A percentile compares a stretch with the other conserved stretches of the same genome.
Conservation (phyloP, 2,797 vertebrate species). For the Hipposideros larvatus region DNA sequence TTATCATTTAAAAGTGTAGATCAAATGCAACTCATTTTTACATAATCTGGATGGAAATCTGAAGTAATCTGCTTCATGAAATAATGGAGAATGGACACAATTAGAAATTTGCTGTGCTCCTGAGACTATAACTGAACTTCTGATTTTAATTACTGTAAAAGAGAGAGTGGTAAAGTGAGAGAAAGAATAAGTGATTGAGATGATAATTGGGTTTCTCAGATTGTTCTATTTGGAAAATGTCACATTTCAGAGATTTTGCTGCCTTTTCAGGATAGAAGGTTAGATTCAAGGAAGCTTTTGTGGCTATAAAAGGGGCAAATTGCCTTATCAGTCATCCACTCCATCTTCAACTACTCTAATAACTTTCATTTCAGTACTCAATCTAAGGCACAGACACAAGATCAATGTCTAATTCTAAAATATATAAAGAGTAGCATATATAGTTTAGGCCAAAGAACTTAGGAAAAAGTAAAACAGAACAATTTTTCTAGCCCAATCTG, state of each 20-base stretch:
- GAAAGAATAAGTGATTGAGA: background rate
- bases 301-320: constrained; percentile 34
- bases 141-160: constrained; percentile 18
- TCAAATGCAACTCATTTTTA: constrained; percentile 44
- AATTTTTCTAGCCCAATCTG: background rate
- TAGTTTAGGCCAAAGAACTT: background rate
- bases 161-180: background rate
- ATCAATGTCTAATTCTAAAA: background rate
- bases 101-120: background rate
- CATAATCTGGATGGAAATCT: background rate
- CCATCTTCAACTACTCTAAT: background rate
- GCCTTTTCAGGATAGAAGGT: constrained; percentile 13
- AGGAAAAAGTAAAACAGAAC: background rate
- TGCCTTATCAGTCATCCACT: constrained; percentile 42
- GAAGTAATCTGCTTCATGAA: constrained; percentile 43
- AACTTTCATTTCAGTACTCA: constrained; percentile 26
- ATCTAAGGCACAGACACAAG: constrained; percentile 10
- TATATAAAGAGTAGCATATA: background rate
- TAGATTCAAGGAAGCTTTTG: constrained; percentile 30
- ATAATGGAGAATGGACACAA: constrained; percentile 29
- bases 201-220: constrained; percentile 47
- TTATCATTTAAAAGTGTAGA: constrained; percentile 43
- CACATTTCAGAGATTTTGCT: constrained; percentile 54
- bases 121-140: constrained; percentile 1
- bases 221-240: constrained; percentile 63